phyloP scores from a whole-genome alignment of 2,888 invertebrate species.

The Dryobotodes eremita region DNA sequence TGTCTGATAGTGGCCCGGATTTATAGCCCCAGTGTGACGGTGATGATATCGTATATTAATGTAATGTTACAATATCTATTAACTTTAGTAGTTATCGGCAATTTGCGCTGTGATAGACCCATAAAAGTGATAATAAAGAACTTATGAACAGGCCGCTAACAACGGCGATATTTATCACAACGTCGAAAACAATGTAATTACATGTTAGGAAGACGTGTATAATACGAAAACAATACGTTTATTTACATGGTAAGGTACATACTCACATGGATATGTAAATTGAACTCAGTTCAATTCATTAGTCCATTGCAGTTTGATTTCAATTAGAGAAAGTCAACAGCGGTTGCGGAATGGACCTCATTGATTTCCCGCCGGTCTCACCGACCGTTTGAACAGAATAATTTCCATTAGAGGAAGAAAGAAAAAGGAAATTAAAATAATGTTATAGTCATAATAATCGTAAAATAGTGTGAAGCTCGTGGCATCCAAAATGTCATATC shows the following conservation, averaged over 20 bases:
- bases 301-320: constrained; percentile 83
- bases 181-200: constrained; percentile 74
- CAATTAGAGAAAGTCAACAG: constrained; percentile 86
- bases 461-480: not conserved
- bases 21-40: constrained; percentile 55
- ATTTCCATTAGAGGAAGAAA: constrained; percentile 42
- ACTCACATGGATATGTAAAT: constrained; percentile 58
- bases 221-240: constrained; percentile 31
- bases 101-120: constrained; percentile 73
- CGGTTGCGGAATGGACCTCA: constrained; percentile 74
- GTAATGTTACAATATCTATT: constrained; percentile 71
- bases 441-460: not conserved
- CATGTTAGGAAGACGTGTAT: constrained; percentile 21
- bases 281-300: constrained; percentile 76
- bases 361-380: constrained; percentile 74
- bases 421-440: not conserved
- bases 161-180: constrained; percentile 64
- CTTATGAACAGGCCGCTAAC: constrained; percentile 68
- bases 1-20: constrained; percentile 44
- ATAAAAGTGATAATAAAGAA: constrained; percentile 74
- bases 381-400: constrained; percentile 67
- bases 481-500: not conserved
- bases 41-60: constrained; percentile 67
- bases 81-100: constrained; percentile 75
- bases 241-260: constrained; percentile 36